Base-by-base conservation (phyloP, 2,888 invertebrate genomes). In the Acanthosepion pharaonis region DNA sequence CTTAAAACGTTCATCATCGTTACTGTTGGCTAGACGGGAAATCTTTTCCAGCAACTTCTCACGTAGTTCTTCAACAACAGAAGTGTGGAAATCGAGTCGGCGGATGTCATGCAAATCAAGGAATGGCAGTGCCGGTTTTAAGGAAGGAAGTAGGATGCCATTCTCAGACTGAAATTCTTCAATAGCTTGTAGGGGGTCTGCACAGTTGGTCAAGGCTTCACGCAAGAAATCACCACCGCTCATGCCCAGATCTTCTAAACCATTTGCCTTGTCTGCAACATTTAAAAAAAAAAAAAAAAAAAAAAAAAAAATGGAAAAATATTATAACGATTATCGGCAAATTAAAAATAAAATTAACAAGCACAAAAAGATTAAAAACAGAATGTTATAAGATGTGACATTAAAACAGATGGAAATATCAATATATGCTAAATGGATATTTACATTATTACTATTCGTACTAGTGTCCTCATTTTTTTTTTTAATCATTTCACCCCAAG, bases 171-270 rank as follows among this genome's bases (percentile, higher is more conserved):
- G 99, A 98, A 99, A 99, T 97, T 99, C 99, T 98, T 99, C 99
- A 95, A 99, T 99, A n/a, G 99, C 99, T 98, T 99, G 99, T 91
- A 99, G 97, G 25, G 99, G 99, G 98, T 99, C 99, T 0, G 99
- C 99, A 97, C 99, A 99, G 96, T 99, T 99, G 28, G 99, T 99
- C 33, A 99, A 98, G 25, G 99, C 98, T 97, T 99, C 99, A 94
- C 98, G 98, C n/a, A 99, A 98, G 97, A 98, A 98, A n/a, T 98
- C 98, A 97, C 99, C 98, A 0, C 99, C 99, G 0, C 99, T 98
- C 95, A 99, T 98, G 28, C 99, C 99, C 5, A 99, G 98, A 95
- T 98, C 98, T 97, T 99, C 99, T 94, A 99, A 97, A 0, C 97
- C 97, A 33, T 51, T 94, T 94, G 25, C 15, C 25, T 49, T 94